Percentiles rank a stretch among this genome's conserved stretches.
phyloP scores from a whole-genome alignment of 37 sponge, comb jelly and placozoan species.

The Hormiphora californensis region DNA sequence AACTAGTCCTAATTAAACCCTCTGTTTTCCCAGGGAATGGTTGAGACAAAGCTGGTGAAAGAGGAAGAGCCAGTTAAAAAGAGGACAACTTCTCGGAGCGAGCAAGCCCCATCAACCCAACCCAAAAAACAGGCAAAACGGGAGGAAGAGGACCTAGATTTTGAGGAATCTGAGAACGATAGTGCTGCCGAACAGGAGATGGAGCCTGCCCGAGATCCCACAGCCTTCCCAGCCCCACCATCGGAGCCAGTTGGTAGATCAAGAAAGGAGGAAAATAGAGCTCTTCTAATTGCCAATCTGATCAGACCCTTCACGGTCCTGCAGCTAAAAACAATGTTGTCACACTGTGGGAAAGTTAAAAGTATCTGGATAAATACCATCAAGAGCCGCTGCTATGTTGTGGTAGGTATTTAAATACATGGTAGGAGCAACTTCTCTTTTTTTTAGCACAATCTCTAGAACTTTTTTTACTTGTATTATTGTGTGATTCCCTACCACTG shows the following conservation, averaged over 20 bases:
- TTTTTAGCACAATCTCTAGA: no score
- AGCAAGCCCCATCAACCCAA: neutral
- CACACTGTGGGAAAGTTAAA: constrained; percentile 49
- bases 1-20: neutral
- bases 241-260: neutral
- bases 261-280: constrained; percentile 47
- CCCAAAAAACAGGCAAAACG: neutral
- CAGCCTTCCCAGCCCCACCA: constrained; percentile 27
- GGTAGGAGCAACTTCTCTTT: no score
- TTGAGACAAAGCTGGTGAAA: constrained; percentile 5
- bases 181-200: neutral
- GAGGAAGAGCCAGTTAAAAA: constrained; percentile 3
- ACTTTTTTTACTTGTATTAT: neutral
- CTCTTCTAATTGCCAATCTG: constrained; percentile 29
- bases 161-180: constrained; percentile 45
- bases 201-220: constrained; percentile 4
- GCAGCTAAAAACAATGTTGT: constrained; percentile 48
- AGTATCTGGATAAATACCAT: constrained; percentile 53
- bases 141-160: constrained; percentile 34
- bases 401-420: neutral
- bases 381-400: constrained; percentile 32
- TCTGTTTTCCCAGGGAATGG: neutral
- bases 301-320: constrained; percentile 52
- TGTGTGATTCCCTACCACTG: neutral
- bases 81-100: no score